Percentiles rank a stretch among this genome's conserved stretches.
Evolutionary conservation across 2,797 vertebrate genomes (phyloP).

Genomic region (Enteromius fasciolatus): DNA sequence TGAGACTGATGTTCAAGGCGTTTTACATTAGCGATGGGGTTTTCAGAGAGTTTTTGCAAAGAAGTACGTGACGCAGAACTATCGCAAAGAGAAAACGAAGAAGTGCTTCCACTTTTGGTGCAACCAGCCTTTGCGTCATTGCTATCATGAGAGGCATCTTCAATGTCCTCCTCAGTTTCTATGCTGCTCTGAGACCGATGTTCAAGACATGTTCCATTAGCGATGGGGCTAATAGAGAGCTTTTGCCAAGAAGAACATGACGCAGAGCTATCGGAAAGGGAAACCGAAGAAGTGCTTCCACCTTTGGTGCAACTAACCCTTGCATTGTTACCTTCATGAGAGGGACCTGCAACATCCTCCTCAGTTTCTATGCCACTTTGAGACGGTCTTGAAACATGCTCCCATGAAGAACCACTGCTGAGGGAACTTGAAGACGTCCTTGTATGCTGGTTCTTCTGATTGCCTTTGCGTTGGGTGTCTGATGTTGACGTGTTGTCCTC

Average conservation of each 20-base stretch:
- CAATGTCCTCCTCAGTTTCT: too few relatives aligned
- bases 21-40: conserved; percentile 53
- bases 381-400: conserved; percentile 68
- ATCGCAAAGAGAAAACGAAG: background rate
- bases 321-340: background rate
- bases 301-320: background rate
- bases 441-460: background rate
- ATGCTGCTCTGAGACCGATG: too few relatives aligned
- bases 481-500: too few relatives aligned
- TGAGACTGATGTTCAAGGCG: conserved; percentile 36
- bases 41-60: conserved; percentile 76
- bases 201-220: conserved; percentile 51
- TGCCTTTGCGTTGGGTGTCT: too few relatives aligned
- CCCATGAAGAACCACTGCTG: conserved; percentile 76
- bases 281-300: conserved; percentile 11
- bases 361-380: conserved; percentile 60
- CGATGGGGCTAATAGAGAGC: conserved; percentile 54
- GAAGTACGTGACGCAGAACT: conserved; percentile 75
- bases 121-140: too few relatives aligned
- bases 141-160: too few relatives aligned
- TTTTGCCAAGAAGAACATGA: conserved; percentile 80
- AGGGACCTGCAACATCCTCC: background rate
- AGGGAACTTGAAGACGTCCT: conserved; percentile 41
- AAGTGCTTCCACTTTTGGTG: background rate
- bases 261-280: conserved; percentile 63